Evolutionary conservation across 2,113 vertebrate species (phyloP), one percentile per base, ranked within the genome.

Genomic region (Dipodomys spectabilis): DNA sequence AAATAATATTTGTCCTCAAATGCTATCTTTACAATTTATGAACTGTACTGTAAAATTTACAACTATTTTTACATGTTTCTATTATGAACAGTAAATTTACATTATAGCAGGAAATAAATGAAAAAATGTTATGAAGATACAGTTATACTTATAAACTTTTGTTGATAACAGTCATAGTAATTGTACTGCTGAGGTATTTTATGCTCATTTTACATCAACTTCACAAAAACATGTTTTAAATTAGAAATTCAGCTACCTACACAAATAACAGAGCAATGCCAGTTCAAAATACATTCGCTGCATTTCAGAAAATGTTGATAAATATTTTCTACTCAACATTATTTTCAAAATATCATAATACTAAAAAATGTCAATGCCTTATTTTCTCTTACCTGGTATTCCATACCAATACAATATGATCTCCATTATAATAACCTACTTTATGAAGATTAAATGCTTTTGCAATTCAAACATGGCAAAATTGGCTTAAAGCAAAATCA

Each of bases 371-470:
- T 83, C 72, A 92, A 57, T 30, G 91, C 16, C 3, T 82, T 85
- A 95, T 97, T 98, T 67, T 98, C 90, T 94, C 93, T 96, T 94
- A 93, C 69, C 86, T 97, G 92, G 35, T 88, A 96, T 98, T 94
- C 92, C 94, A 75, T 95, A 97, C 98, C 95, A 98, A 97, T 97
- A 97, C 97, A 98, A 97, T 98, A 98, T 96, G 97, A 98, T 98
- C 98, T 98, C 98, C 97, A 98, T 98, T 98, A 98, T 98, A 98
- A 98, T 98, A 98, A 98, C 98, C 97, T 98, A 98, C 98, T 98
- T 98, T 98, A 98, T 97, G 98, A 98, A 98, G 98, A 98, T 98
- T 98, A 98, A 98, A 98, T 97, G 98, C 96, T 98, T 99, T 98
- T 98, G 97, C 97, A 98, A 98, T 98, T 98, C 98, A 98, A 98